Conservation (phyloP, 2,888 invertebrate genomes). For the Rotaria sp. region DNA sequence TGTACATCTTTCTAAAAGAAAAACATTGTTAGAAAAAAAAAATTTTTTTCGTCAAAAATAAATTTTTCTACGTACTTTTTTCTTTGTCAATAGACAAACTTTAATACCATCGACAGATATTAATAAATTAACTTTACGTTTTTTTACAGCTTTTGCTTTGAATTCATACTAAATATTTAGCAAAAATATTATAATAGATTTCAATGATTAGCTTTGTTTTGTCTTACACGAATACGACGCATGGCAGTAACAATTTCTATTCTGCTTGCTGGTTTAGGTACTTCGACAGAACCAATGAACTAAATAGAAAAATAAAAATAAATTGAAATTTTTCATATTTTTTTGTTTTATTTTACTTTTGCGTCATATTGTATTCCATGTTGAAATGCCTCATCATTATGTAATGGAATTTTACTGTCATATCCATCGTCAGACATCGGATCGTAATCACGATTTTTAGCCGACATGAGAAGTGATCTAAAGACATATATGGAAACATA, state of each 20-base stretch:
- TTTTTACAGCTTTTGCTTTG: conserved; percentile 92
- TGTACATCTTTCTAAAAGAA: conserved; percentile 63
- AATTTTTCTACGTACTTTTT: background rate
- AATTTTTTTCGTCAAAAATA: too few species aligned
- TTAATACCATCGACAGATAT: conserved; percentile 90
- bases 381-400: conserved; percentile 90
- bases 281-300: conserved; percentile 96
- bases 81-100: conserved; percentile 60
- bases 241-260: conserved; percentile 98
- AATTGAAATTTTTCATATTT: background rate
- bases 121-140: conserved; percentile 87
- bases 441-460: conserved; percentile 5
- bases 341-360: conserved; percentile 66
- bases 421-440: conserved; percentile 27
- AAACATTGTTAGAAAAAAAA: background rate
- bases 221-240: conserved; percentile 87
- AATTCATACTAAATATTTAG: conserved; percentile 79
- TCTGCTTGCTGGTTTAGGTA: conserved; percentile 85
- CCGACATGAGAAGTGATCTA: background rate
- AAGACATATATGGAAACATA: background rate
- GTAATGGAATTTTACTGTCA: conserved; percentile 71
- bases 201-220: background rate
- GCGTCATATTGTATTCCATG: conserved; percentile 93
- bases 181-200: background rate
- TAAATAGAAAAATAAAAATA: conserved; percentile 61